Conservation (phyloP, 2,113 vertebrate species). For the Tragulus kanchil region DNA sequence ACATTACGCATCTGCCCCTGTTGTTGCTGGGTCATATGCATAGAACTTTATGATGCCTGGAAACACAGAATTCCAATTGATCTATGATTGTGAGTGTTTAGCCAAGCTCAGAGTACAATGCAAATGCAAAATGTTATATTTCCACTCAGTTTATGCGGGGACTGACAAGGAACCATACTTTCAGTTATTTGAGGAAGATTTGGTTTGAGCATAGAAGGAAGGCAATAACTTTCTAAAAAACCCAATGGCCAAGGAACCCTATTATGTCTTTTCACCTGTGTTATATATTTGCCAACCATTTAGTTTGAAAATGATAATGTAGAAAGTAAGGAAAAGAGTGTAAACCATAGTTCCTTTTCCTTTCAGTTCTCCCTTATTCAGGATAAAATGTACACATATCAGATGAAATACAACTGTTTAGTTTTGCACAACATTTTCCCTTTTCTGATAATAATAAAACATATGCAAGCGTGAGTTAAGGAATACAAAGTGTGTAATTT, state of each 20-base stretch:
- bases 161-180: neutral
- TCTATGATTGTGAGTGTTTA: neutral
- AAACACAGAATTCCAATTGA: neutral
- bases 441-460: neutral
- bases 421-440: neutral
- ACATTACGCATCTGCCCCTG: accelerated
- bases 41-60: neutral
- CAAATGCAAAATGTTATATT: neutral
- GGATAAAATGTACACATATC: neutral
- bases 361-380: neutral
- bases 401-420: neutral
- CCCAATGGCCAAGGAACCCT: neutral
- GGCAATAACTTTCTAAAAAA: neutral
- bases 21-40: neutral
- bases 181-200: neutral
- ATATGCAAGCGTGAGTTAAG: too few species aligned
- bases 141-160: too few species aligned
- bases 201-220: neutral
- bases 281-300: neutral
- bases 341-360: neutral
- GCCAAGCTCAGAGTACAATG: neutral
- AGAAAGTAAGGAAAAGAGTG: neutral
- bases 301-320: neutral
- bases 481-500: neutral
- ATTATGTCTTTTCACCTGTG: neutral